phyloP scores from a whole-genome alignment of 2,888 invertebrate genomes.

The Calameuta pallipes region DNA sequence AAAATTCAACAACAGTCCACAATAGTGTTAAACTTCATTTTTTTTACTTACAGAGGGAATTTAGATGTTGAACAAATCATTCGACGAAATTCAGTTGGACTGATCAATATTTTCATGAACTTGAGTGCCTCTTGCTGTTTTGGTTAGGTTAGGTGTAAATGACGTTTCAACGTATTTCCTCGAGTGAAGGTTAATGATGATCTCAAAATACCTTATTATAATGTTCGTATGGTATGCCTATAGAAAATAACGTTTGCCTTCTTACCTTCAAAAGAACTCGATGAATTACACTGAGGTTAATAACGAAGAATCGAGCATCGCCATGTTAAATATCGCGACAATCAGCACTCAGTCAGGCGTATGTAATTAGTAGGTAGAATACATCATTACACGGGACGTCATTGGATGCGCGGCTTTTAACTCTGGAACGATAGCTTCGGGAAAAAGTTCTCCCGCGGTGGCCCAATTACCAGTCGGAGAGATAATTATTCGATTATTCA shows the following conservation, averaged over 20 bases:
- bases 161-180: too few species aligned
- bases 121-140: neutral
- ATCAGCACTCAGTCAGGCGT: constrained; percentile 4
- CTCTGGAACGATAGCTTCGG: constrained; percentile 25
- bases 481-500: constrained; percentile 59
- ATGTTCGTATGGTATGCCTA: neutral
- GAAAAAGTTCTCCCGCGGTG: constrained; percentile 44
- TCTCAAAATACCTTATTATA: neutral
- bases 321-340: constrained; percentile 1
- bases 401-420: constrained; percentile 11
- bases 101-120: neutral
- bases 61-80: neutral
- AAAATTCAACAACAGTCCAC: neutral
- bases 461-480: constrained; percentile 51
- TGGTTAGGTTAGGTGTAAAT: neutral
- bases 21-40: neutral
- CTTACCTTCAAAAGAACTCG: neutral
- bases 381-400: constrained; percentile 25
- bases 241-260: neutral
- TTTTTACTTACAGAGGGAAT: neutral
- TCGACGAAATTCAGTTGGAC: neutral
- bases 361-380: constrained; percentile 18
- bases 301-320: neutral
- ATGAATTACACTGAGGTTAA: neutral
- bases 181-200: neutral